phyloP scores from a whole-genome alignment of 2,113 vertebrate species.

The Rhinolophus sinicus region DNA sequence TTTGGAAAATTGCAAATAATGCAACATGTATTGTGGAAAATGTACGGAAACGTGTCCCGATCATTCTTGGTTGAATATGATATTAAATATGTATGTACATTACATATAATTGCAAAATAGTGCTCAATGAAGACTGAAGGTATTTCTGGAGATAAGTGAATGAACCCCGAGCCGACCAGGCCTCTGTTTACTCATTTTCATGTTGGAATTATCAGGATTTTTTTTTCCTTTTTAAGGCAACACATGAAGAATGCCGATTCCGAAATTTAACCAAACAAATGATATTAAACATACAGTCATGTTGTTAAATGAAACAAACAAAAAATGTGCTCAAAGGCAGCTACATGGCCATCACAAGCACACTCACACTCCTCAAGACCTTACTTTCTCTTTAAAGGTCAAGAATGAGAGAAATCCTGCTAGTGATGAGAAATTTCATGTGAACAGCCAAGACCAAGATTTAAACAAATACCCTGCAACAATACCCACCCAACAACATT shows the following conservation, averaged over 20 bases:
- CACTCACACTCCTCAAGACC: no score
- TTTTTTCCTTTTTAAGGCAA: not conserved
- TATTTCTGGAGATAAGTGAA: not conserved
- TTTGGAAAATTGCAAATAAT: not conserved
- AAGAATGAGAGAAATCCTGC: not conserved
- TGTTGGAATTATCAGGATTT: not conserved
- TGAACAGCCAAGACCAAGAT: not conserved
- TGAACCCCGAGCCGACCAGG: not conserved
- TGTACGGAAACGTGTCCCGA: no score
- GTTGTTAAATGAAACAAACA: not conserved
- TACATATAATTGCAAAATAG: not conserved
- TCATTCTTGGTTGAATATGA: not conserved
- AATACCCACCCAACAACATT: not conserved
- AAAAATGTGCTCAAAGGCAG: not conserved
- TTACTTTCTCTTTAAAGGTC: not conserved
- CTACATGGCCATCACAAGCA: not conserved
- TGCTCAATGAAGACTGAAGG: not conserved
- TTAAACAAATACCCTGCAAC: not conserved
- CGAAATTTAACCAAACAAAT: not conserved
- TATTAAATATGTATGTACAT: not conserved
- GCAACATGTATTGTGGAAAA: not conserved
- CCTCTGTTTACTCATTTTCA: not conserved
- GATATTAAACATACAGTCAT: not conserved
- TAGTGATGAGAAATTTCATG: not conserved
- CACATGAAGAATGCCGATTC: not conserved